Percentiles rank a stretch among this genome's conserved stretches.
phyloP scores from a whole-genome alignment of 2,888 invertebrate species.

The Encarsia formosa region DNA sequence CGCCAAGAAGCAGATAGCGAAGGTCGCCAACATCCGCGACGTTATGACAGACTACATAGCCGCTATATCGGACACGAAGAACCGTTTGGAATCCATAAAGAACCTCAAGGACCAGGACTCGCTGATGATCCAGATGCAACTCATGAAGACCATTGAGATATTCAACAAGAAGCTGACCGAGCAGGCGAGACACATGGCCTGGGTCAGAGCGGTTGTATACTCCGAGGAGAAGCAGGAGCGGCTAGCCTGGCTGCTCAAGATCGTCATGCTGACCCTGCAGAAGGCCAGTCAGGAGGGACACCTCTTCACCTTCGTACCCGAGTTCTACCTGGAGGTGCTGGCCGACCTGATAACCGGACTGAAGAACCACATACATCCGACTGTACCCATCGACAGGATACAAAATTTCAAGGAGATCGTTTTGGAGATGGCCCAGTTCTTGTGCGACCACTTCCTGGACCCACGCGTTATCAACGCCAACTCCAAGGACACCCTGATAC shows the following conservation, averaged over 20 bases:
- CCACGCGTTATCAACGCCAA: slow-evolving; percentile 69
- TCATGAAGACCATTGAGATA: slow-evolving; percentile 58
- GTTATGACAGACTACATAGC: slow-evolving; percentile 63
- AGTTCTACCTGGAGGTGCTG: slow-evolving; percentile 68
- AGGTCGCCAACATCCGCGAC: slow-evolving; percentile 58
- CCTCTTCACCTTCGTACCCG: slow-evolving; percentile 69
- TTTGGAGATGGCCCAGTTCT: slow-evolving; percentile 65
- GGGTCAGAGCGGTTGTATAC: slow-evolving; percentile 66
- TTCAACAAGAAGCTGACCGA: slow-evolving; percentile 60
- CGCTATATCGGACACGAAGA: slow-evolving; percentile 59
- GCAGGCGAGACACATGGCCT: slow-evolving; percentile 64
- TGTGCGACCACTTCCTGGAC: slow-evolving; percentile 73
- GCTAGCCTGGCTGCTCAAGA: slow-evolving; percentile 59
- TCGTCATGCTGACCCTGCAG: slow-evolving; percentile 59
- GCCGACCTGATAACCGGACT: slow-evolving; percentile 63
- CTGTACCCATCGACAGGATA: slow-evolving; percentile 56
- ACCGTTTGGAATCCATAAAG: slow-evolving; percentile 49
- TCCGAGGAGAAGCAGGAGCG: slow-evolving; percentile 62
- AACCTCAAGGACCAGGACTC: slow-evolving; percentile 33
- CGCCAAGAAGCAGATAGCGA: slow-evolving; percentile 64
- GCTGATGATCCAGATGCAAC: slow-evolving; percentile 54
- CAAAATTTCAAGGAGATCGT: slow-evolving; percentile 60
- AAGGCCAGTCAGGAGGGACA: slow-evolving; percentile 59
- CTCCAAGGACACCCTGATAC: slow-evolving; percentile 71
- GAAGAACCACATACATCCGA: slow-evolving; percentile 64